Evolutionary conservation across 2,797 vertebrate genomes (phyloP).

Genomic region (Oceanodroma leucorhoa): DNA sequence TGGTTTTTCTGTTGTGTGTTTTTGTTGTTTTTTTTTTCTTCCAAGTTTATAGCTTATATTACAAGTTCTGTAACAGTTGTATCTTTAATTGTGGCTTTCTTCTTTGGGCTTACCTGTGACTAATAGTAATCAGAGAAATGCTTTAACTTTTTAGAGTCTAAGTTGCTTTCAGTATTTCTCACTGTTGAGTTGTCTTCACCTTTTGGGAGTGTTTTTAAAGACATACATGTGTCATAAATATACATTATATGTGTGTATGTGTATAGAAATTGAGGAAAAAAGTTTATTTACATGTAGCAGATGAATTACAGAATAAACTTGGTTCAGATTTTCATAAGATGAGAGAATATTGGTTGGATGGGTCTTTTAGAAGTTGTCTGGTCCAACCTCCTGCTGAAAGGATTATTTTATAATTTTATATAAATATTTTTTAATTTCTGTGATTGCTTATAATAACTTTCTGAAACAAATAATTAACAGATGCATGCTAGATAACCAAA

Average conservation of each 20-base stretch:
- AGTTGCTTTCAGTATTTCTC: background rate
- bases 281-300: background rate
- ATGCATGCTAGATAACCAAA: background rate
- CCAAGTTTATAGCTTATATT: background rate
- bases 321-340: background rate
- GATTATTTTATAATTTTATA: background rate
- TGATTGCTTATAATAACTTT: background rate
- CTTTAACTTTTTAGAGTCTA: background rate
- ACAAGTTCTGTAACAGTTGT: background rate
- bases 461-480: background rate
- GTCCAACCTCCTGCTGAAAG: background rate
- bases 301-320: background rate
- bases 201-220: background rate
- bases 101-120: background rate
- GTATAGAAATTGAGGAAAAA: background rate
- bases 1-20: background rate
- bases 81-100: background rate
- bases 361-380: background rate
- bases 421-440: background rate
- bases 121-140: background rate
- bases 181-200: background rate
- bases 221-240: background rate
- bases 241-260: background rate
- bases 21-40: background rate
- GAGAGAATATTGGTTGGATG: background rate